Conservation (phyloP, 2,797 vertebrate species). For the Sciurus carolinensis region DNA sequence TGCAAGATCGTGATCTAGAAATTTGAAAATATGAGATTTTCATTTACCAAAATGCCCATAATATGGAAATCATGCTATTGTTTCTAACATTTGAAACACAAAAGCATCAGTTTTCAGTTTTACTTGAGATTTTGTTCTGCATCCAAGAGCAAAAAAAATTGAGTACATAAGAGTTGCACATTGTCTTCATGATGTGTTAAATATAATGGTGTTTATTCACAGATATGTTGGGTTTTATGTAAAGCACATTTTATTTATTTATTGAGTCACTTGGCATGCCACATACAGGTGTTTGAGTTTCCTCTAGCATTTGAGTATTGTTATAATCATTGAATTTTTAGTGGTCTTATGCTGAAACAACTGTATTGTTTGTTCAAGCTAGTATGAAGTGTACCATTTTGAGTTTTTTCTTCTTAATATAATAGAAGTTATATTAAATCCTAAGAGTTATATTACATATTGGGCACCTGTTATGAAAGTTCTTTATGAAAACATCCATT, state of each 20-base stretch:
- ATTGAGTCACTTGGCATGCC: slow-evolving; percentile 7
- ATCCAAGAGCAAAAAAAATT: slow-evolving; percentile 14
- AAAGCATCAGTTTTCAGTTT: slow-evolving; percentile 6
- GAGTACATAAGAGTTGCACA: background rate
- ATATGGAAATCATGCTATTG: background rate
- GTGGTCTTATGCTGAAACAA: background rate
- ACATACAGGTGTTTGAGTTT: background rate
- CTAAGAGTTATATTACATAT: background rate
- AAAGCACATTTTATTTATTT: background rate
- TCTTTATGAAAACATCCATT: background rate
- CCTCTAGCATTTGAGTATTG: background rate
- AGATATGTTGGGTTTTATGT: background rate
- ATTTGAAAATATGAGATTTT: slow-evolving; percentile 12
- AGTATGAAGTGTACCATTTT: background rate
- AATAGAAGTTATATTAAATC: background rate
- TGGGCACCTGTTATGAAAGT: background rate
- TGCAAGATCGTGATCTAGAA: slow-evolving; percentile 32
- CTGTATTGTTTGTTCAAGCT: slow-evolving; percentile 38
- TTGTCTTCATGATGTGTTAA: slow-evolving; percentile 10
- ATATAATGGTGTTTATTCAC: background rate
- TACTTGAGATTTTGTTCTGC: background rate
- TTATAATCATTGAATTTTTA: slow-evolving; percentile 54
- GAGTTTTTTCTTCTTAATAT: slow-evolving; percentile 51
- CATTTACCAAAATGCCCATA: slow-evolving; percentile 23
- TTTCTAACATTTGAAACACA: slow-evolving; percentile 2